Base-by-base conservation (phyloP, 1,140 invertebrate species). In the Polyergus mexicanus region DNA sequence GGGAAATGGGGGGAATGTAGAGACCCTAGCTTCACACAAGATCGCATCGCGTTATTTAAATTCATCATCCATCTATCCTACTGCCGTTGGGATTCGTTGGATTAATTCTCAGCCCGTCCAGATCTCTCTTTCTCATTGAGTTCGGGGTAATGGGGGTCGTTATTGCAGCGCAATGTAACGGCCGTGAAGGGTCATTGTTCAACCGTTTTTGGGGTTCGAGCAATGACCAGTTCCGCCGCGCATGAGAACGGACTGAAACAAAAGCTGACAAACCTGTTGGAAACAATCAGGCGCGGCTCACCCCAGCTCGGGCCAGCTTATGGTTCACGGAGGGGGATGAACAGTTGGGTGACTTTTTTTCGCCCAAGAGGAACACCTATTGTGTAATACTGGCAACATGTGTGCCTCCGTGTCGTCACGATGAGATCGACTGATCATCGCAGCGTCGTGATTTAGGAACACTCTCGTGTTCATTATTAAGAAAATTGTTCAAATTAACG, bases 341-440 rank as follows among this genome's bases (percentile, higher is more conserved):
- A 94, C 94, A 94, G 94, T 94, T 94, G 94, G 93, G 92, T 94
- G 94, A 92, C 92, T 94, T 94, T 94, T 93, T 94, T 94, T 92
- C 85, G 41, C 62, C 83, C 76, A 85, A 87, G 85, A 89, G 85
- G 85, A 85, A 91, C 85, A 84, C 76, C 91, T 87, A 94, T 94
- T 94, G 93, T 94, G 91, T 88, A 86, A 86, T 90, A 91, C 90
- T 92, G 80, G 93, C 91, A 93, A 94, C 93, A 94, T 94, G 92
- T 94, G 93, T 92, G 92, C 91, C 80, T 66, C 54, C 83, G 81
- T 90, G 86, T 90, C 74, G 83, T 90, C 86, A 41, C 83, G 77
- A 89, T 75, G 75, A 89, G 88, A 90, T 90, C 88, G 76, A 35
- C 86, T 38, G 89, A 90, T 90, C 88, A 87, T 89, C 69, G 62